Conservation (phyloP, 2,888 invertebrate genomes). For the Eristalis intricaria region DNA sequence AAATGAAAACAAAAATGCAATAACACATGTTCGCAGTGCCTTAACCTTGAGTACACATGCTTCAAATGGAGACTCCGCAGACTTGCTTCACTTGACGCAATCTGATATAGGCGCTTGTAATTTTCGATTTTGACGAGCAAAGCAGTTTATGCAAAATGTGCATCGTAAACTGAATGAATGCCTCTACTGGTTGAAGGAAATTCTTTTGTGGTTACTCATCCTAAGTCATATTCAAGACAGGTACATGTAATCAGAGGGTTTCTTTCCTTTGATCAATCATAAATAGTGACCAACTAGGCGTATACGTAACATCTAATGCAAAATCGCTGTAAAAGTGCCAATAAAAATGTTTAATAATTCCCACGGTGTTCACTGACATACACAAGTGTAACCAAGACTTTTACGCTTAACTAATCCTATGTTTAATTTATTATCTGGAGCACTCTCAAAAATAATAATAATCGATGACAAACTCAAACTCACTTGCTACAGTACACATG, state of each 20-base stretch:
- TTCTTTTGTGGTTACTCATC: too few species aligned
- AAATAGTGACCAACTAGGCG: not conserved
- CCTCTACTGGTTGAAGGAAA: too few species aligned
- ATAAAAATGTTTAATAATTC: not conserved
- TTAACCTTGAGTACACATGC: not conserved
- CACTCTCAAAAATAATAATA: slow-evolving; percentile 8
- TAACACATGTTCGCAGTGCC: not conserved
- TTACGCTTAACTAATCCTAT: not conserved
- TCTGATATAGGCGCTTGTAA: not conserved
- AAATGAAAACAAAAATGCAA: too few species aligned
- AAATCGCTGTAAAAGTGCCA: not conserved
- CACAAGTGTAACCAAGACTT: too few species aligned
- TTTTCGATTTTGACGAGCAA: not conserved
- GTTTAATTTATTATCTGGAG: not conserved
- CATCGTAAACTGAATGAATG: not conserved
- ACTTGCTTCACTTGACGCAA: not conserved
- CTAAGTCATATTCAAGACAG: too few species aligned
- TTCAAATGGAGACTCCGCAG: not conserved
- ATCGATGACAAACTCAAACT: not conserved
- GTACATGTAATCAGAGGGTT: not conserved
- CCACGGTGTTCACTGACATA: too few species aligned
- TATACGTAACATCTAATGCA: not conserved
- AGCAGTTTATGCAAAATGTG: not conserved
- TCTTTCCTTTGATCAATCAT: not conserved
- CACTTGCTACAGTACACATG: not conserved